These are phyloP conservation scores for Gasteruption jaculator DNA, from an alignment of 2,888 invertebrate genomes.

Conservation along the genomic window DNA sequence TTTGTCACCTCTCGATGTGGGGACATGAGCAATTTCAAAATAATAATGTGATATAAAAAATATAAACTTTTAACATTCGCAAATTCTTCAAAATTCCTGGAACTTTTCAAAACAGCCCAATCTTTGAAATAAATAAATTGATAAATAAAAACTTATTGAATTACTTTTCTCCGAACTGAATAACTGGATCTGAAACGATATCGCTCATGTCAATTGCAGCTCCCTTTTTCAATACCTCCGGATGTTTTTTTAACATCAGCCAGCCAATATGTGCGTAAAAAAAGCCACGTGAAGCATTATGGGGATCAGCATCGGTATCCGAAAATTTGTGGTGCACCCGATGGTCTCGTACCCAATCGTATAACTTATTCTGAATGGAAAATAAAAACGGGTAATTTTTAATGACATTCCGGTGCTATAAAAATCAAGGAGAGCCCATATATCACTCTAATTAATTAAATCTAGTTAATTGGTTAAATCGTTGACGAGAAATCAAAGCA, in stretches of 20 bases:
- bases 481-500: too few species aligned
- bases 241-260: slow-evolving; percentile 85
- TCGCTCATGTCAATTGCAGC: slow-evolving; percentile 75
- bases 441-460: too few species aligned
- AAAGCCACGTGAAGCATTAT: slow-evolving; percentile 76
- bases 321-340: slow-evolving; percentile 69
- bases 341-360: slow-evolving; percentile 72
- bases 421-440: too few species aligned
- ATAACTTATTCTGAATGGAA: slow-evolving; percentile 60
- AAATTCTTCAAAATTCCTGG: too few species aligned
- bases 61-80: too few species aligned
- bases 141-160: slow-evolving; percentile 27
- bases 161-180: slow-evolving; percentile 71
- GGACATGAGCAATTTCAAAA: too few species aligned
- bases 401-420: too few species aligned
- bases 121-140: too few species aligned
- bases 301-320: slow-evolving; percentile 77
- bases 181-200: slow-evolving; percentile 69
- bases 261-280: slow-evolving; percentile 91
- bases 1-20: too few species aligned
- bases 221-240: slow-evolving; percentile 73
- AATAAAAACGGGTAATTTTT: too few species aligned
- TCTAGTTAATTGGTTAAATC: too few species aligned
- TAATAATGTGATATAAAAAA: not conserved
- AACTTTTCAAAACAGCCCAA: too few species aligned